Percentiles rank a stretch among this genome's conserved stretches.
Conservation (phyloP, 2,797 vertebrate genomes). For the Steatocranus sp. region DNA sequence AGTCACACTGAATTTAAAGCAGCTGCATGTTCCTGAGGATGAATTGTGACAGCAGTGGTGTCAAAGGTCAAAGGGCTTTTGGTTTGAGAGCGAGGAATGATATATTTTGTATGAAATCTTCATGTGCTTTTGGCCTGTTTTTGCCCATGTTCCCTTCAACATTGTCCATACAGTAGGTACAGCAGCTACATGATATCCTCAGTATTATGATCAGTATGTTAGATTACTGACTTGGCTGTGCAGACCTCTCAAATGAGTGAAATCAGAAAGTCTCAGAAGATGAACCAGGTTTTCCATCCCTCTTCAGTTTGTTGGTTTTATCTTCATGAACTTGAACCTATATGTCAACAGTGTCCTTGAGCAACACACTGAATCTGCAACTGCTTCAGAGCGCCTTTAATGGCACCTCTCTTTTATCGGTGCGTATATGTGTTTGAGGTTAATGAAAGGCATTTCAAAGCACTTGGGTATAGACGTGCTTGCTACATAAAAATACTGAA, state of each 20-base stretch:
- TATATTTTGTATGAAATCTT: neutral
- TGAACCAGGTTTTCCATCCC: neutral
- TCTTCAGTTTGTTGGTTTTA: neutral
- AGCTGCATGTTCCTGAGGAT: neutral
- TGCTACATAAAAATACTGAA: neutral
- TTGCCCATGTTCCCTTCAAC: neutral
- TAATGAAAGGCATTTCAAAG: neutral
- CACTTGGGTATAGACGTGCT: neutral
- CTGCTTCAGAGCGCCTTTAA: neutral
- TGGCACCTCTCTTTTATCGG: neutral
- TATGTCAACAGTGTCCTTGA: neutral
- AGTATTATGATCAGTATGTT: neutral
- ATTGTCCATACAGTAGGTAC: neutral
- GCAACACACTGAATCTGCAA: neutral
- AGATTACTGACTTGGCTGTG: neutral
- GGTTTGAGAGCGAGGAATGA: neutral
- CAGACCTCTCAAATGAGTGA: neutral
- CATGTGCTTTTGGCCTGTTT: neutral
- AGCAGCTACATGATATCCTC: neutral
- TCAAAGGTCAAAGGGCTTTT: neutral
- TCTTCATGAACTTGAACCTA: neutral
- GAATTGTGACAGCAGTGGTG: neutral
- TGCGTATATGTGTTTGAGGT: neutral
- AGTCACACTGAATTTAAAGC: neutral
- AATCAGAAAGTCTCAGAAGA: neutral